A percentile compares a stretch with the other conserved stretches of the same genome.
These are phyloP conservation scores for Geothlypis trichas DNA, from an alignment of 2,113 vertebrate genomes.

Conservation along the genomic window DNA sequence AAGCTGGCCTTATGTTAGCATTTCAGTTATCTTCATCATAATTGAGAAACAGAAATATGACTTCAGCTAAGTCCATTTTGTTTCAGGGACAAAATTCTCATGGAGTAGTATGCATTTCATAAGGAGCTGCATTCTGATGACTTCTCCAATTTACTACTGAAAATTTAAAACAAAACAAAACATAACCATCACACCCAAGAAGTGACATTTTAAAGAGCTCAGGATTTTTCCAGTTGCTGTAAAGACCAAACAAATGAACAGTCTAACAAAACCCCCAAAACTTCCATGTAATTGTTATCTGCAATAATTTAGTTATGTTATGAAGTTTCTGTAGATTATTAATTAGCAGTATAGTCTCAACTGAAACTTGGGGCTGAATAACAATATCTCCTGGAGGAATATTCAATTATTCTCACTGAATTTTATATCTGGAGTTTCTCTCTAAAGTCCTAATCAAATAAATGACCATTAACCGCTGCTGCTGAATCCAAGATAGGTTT, in stretches of 20 bases:
- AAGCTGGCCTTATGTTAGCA: neutral
- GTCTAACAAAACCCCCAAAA: fast-evolving
- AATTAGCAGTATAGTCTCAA: neutral
- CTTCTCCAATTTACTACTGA: neutral
- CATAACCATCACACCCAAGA: neutral
- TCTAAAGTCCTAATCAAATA: neutral
- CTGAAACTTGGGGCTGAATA: neutral
- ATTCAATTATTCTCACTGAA: neutral
- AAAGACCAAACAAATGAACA: neutral
- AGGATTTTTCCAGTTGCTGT: neutral
- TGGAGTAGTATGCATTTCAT: neutral
- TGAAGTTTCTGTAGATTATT: neutral
- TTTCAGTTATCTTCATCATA: neutral
- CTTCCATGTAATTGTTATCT: neutral
- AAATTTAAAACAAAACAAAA: neutral
- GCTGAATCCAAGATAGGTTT: neutral
- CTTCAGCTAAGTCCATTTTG: neutral
- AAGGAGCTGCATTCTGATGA: neutral
- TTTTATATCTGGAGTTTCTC: neutral
- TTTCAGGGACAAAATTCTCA: neutral
- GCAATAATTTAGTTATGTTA: neutral
- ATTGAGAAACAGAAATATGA: neutral
- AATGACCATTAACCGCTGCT: neutral
- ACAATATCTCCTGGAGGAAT: neutral
- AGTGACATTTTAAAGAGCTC: neutral